Conservation (phyloP, 2,888 invertebrate genomes). For the Drosophila formosana region DNA sequence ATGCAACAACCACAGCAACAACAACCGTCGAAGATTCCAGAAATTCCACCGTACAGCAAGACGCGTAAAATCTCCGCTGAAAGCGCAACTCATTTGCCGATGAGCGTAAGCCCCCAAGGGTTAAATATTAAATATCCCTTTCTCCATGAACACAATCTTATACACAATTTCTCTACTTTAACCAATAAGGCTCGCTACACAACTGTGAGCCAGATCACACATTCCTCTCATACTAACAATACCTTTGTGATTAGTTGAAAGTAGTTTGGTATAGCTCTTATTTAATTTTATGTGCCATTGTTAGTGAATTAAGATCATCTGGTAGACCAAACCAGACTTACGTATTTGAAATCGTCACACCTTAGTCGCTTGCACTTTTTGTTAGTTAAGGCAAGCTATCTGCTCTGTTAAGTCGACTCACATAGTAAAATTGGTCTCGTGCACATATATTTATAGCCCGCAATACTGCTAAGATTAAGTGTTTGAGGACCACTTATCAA, state of each 20-base stretch:
- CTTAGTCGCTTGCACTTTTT: background rate
- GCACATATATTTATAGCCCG: too few relatives aligned
- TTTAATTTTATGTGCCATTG: background rate
- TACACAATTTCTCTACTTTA: conserved; percentile 5
- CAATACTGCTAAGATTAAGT: too few relatives aligned
- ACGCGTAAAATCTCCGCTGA: conserved; percentile 87
- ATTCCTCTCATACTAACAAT: conserved; percentile 1
- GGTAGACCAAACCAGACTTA: too few relatives aligned
- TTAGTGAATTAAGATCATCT: background rate
- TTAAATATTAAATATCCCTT: background rate
- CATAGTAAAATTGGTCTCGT: too few relatives aligned
- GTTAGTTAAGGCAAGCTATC: too few relatives aligned
- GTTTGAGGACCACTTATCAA: too few relatives aligned
- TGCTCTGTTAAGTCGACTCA: too few relatives aligned
- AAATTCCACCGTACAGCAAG: conserved; percentile 86
- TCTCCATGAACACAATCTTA: background rate
- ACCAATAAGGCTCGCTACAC: conserved; percentile 26
- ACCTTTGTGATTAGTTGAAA: conserved; percentile 15
- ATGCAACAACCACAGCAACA: conserved; percentile 50
- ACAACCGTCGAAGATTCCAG: conserved; percentile 83
- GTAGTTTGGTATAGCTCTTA: background rate
- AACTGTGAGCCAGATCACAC: conserved; percentile 9
- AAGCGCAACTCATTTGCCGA: conserved; percentile 84
- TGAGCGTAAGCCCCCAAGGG: conserved; percentile 80
- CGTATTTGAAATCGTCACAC: too few relatives aligned